phyloP scores from a whole-genome alignment of 2,797 vertebrate species.

The Heterohyrax brucei region DNA sequence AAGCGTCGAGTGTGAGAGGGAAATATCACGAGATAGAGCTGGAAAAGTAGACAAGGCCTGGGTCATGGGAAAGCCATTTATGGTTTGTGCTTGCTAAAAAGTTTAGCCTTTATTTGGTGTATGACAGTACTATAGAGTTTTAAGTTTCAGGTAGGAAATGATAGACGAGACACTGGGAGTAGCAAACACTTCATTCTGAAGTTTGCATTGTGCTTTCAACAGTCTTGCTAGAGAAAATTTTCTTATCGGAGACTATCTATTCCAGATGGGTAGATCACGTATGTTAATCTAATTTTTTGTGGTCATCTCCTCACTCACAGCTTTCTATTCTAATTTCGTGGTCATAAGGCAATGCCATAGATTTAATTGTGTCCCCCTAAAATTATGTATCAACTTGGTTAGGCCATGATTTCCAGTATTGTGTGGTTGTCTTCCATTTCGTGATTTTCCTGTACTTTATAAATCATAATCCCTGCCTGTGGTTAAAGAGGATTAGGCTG shows the following conservation, averaged over 20 bases:
- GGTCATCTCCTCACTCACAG: neutral
- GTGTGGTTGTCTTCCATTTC: too few relatives aligned
- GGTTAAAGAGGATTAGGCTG: too few relatives aligned
- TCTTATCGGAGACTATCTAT: neutral
- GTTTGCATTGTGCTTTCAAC: neutral
- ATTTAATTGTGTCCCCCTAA: too few relatives aligned
- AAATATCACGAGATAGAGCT: neutral
- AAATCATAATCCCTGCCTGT: too few relatives aligned
- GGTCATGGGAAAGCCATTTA: neutral
- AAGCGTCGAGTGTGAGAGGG: rapidly evolving
- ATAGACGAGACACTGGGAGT: neutral
- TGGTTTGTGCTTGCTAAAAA: neutral
- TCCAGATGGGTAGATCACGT: neutral
- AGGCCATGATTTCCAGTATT: too few relatives aligned
- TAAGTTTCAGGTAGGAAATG: neutral
- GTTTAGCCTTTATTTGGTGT: conserved; percentile 5
- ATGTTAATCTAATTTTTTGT: neutral
- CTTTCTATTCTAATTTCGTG: neutral
- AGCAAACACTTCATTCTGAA: neutral
- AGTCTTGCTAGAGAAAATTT: neutral
- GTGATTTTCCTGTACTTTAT: too few relatives aligned
- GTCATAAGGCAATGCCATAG: too few relatives aligned
- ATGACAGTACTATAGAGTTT: neutral
- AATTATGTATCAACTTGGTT: too few relatives aligned
- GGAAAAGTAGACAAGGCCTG: neutral